phyloP scores from a whole-genome alignment of 2,797 vertebrate genomes.

The Neosilurus hyrtlii region DNA sequence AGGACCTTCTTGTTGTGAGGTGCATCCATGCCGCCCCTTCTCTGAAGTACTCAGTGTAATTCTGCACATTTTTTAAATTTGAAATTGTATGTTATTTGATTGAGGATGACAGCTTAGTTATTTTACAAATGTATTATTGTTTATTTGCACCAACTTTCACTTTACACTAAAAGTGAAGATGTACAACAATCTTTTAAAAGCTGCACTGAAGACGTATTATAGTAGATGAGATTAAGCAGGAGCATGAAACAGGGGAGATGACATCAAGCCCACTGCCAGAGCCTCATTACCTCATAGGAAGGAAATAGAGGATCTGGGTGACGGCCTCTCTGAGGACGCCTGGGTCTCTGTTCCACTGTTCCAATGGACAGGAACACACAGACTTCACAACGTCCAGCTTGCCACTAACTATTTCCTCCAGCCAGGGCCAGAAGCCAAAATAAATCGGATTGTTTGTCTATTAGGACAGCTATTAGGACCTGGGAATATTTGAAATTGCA shows the following conservation, averaged over 20 bases:
- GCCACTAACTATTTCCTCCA: conserved; percentile 42
- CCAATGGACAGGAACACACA: conserved; percentile 32
- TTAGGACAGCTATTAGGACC: conserved; percentile 38
- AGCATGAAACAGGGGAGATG: conserved; percentile 53
- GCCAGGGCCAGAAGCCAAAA: conserved; percentile 26
- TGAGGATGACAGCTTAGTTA: neutral
- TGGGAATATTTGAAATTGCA: conserved; percentile 39
- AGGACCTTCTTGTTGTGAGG: too few relatives aligned
- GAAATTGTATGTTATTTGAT: neutral
- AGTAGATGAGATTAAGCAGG: conserved; percentile 42
- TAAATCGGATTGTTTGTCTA: conserved; percentile 32
- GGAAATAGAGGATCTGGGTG: conserved; percentile 55
- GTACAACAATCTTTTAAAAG: neutral
- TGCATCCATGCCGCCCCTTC: too few relatives aligned
- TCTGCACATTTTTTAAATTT: neutral
- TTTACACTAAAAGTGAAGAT: neutral
- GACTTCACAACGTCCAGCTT: conserved; percentile 30
- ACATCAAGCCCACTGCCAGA: conserved; percentile 57
- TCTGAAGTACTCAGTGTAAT: neutral
- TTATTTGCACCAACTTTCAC: neutral
- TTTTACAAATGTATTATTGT: neutral
- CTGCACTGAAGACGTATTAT: conserved; percentile 14
- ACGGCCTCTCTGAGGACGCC: conserved; percentile 36
- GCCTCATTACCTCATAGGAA: conserved; percentile 62
- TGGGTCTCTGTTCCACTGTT: conserved; percentile 42